phyloP scores from a whole-genome alignment of 2,888 invertebrate species.

The Petrolisthes manimaculis region DNA sequence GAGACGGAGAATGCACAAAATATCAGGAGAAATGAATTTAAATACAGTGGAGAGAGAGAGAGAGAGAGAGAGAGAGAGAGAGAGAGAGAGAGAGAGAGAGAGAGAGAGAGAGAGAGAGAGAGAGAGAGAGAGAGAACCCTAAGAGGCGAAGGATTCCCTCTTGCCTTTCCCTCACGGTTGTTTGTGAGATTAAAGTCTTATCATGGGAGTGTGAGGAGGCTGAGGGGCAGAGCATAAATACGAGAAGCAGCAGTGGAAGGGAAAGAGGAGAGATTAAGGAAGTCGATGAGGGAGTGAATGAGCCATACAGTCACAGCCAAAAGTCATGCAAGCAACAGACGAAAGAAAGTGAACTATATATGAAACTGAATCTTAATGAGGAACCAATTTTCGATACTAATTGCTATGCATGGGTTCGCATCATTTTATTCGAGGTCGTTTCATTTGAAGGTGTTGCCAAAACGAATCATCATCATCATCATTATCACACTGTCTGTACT shows the following conservation, averaged over 20 bases:
- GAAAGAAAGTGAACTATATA: no score
- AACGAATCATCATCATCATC: no score
- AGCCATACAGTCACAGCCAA: neutral
- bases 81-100: no score
- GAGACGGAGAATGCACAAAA: no score
- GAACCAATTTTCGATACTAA: no score
- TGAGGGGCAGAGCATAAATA: neutral
- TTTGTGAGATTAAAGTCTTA: slow-evolving; percentile 25
- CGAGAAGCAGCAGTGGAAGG: neutral
- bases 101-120: no score
- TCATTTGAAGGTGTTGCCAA: no score
- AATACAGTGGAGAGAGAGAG: neutral
- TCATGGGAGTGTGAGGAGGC: neutral
- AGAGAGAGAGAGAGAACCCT: neutral
- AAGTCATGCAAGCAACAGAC: no score
- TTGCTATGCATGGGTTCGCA: no score
- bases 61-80: no score
- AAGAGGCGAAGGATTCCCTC: neutral
- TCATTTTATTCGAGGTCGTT: no score
- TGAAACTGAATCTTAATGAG: no score
- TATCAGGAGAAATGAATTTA: neutral
- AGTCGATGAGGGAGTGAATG: neutral
- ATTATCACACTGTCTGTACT: neutral
- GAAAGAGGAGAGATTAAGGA: neutral
- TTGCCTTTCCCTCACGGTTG: neutral